Percentiles rank a stretch among this genome's conserved stretches.
phyloP scores from a whole-genome alignment of 1,140 invertebrate species.

The Rhyzopertha dominica region DNA sequence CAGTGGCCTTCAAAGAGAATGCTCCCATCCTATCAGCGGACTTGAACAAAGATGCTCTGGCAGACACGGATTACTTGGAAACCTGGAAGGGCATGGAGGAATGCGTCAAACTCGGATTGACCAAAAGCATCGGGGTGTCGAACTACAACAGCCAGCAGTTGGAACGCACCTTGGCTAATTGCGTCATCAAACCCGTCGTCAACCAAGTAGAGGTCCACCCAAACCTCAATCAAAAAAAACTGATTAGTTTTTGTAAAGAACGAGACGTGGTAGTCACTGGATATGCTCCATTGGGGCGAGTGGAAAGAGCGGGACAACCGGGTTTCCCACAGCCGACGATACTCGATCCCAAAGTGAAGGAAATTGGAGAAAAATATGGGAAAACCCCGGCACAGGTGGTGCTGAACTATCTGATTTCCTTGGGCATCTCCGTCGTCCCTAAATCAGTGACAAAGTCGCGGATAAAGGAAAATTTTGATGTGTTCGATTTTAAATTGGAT shows the following conservation, averaged over 20 bases:
- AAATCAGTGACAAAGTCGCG: slow-evolving; percentile 72
- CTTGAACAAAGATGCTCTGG: slow-evolving; percentile 44
- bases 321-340: slow-evolving; percentile 50
- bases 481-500: slow-evolving; percentile 70
- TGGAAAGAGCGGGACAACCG: slow-evolving; percentile 46
- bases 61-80: slow-evolving; percentile 54
- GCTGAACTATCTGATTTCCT: slow-evolving; percentile 64
- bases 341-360: slow-evolving; percentile 53
- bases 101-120: slow-evolving; percentile 60
- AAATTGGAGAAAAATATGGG: slow-evolving; percentile 58
- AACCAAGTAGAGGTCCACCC: slow-evolving; percentile 78
- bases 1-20: slow-evolving; percentile 57
- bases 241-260: slow-evolving; percentile 58
- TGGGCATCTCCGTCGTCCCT: slow-evolving; percentile 71
- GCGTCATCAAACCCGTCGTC: slow-evolving; percentile 66
- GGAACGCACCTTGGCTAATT: slow-evolving; percentile 57
- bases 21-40: slow-evolving; percentile 42
- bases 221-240: slow-evolving; percentile 61
- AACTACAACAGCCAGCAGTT: slow-evolving; percentile 83
- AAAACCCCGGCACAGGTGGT: slow-evolving; percentile 65
- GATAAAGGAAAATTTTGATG: slow-evolving; percentile 67
- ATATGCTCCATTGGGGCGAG: slow-evolving; percentile 58
- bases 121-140: slow-evolving; percentile 78
- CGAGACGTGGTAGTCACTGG: slow-evolving; percentile 55
- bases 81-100: slow-evolving; percentile 72